Evolutionary conservation across 2,113 vertebrate species (phyloP).

Genomic region (Reinhardtius hippoglossoides): DNA sequence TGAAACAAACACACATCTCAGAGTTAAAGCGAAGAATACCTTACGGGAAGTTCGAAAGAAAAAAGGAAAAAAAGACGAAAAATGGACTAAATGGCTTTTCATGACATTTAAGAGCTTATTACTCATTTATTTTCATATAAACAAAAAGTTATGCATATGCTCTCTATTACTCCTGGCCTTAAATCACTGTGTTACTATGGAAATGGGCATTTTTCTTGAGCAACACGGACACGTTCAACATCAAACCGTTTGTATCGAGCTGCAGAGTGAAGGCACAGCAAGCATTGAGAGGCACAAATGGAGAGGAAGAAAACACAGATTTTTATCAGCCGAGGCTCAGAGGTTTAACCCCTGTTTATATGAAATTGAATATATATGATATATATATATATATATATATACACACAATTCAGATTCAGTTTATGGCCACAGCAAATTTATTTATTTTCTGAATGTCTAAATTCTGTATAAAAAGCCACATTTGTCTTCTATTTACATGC

Average conservation of each 20-base stretch:
- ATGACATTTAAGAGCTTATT: conserved; percentile 47
- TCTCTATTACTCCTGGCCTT: conserved; percentile 65
- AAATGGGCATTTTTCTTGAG: conserved; percentile 81
- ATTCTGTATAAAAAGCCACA: conserved; percentile 81
- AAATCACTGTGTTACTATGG: conserved; percentile 76
- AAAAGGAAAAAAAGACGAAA: conserved; percentile 29
- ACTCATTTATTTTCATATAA: conserved; percentile 68
- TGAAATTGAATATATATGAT: conserved; percentile 73
- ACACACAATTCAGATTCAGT: conserved; percentile 76
- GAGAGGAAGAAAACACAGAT: conserved; percentile 62
- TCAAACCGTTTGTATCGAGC: conserved; percentile 75
- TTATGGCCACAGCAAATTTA: conserved; percentile 82
- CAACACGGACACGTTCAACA: conserved; percentile 70
- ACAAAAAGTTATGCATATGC: conserved; percentile 42
- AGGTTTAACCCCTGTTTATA: conserved; percentile 78
- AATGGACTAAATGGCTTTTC: conserved; percentile 50
- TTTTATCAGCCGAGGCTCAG: conserved; percentile 59
- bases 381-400: conserved; percentile 65
- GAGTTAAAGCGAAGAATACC: conserved; percentile 68
- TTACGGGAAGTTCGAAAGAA: conserved; percentile 37
- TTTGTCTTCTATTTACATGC: conserved; percentile 78
- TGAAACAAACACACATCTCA: conserved; percentile 36
- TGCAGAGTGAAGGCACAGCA: conserved; percentile 62
- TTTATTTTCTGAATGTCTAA: conserved; percentile 87
- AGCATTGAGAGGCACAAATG: conserved; percentile 58